Percentiles rank a stretch among this genome's conserved stretches.
Evolutionary conservation across 2,113 vertebrate species (phyloP).

Genomic region (Sander lucioperca): DNA sequence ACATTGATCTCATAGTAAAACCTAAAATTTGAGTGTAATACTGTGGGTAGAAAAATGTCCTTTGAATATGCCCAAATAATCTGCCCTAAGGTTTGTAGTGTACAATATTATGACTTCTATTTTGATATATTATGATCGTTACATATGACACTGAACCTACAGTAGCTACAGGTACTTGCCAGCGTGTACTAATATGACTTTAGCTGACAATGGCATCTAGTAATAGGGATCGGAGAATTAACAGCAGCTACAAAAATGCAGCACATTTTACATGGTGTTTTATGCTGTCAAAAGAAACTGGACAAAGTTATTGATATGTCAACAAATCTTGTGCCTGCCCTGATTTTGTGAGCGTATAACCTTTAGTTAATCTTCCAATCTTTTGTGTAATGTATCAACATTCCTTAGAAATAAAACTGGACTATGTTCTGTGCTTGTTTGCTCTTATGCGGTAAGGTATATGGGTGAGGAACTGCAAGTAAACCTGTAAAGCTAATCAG

Average conservation of each 20-base stretch:
- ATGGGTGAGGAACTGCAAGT: neutral
- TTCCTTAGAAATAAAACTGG: constrained; percentile 2
- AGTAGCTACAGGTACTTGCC: neutral
- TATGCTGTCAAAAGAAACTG: neutral
- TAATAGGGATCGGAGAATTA: neutral
- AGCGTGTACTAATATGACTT: neutral
- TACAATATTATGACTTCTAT: neutral
- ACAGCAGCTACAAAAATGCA: neutral
- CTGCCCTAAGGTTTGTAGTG: neutral
- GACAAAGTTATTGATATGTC: neutral
- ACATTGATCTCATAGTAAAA: constrained; percentile 36
- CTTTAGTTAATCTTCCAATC: neutral
- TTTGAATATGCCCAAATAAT: neutral
- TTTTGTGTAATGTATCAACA: constrained; percentile 28
- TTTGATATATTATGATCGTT: neutral
- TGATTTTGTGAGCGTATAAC: neutral
- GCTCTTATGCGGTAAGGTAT: neutral
- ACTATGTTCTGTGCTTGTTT: neutral
- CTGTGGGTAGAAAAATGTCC: neutral
- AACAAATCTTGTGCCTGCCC: neutral
- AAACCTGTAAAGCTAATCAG: neutral
- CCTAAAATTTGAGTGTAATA: neutral
- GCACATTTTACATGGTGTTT: neutral
- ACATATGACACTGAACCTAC: neutral
- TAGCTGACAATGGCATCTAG: neutral